Conservation (phyloP, 30 jellyfish, hydroid and myxozoan genomes). For the Cassiopea andromeda region DNA sequence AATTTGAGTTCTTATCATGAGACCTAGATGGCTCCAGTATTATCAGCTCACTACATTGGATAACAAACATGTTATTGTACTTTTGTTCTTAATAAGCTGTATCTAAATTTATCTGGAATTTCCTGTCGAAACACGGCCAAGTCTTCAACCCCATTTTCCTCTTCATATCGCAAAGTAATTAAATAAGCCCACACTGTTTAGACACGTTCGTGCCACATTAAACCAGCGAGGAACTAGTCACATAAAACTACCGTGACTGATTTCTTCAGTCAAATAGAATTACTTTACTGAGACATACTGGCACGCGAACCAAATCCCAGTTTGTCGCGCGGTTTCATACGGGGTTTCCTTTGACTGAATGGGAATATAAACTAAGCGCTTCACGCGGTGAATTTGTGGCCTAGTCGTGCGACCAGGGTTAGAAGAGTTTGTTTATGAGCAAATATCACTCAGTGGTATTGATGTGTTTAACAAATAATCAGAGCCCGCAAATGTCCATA, state of each 20-base stretch:
- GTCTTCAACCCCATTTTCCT: background rate
- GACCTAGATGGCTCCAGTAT: no score
- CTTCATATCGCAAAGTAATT: background rate
- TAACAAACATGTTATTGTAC: no score
- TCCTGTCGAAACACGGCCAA: background rate
- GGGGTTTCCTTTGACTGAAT: slow-evolving; percentile 23
- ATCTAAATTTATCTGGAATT: background rate
- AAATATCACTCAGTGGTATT: slow-evolving; percentile 39
- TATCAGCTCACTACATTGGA: no score
- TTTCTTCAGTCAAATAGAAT: background rate
- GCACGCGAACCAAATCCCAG: slow-evolving; percentile 11
- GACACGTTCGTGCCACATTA: background rate
- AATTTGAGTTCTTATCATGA: no score
- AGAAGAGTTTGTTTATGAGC: slow-evolving; percentile 46
- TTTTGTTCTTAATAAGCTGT: background rate
- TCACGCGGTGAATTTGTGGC: slow-evolving; percentile 36
- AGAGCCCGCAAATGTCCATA: slow-evolving; percentile 53
- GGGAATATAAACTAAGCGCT: background rate
- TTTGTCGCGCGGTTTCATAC: slow-evolving; percentile 22
- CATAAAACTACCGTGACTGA: background rate
- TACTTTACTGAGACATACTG: background rate
- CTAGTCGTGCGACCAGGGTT: slow-evolving; percentile 33
- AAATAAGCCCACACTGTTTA: slow-evolving; percentile 6
- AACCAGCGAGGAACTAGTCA: background rate
- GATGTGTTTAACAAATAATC: slow-evolving; percentile 62